Percentiles rank a stretch among this genome's conserved stretches.
These are phyloP conservation scores for Perca fluviatilis DNA, from an alignment of 2,113 vertebrate genomes.

Conservation along the genomic window DNA sequence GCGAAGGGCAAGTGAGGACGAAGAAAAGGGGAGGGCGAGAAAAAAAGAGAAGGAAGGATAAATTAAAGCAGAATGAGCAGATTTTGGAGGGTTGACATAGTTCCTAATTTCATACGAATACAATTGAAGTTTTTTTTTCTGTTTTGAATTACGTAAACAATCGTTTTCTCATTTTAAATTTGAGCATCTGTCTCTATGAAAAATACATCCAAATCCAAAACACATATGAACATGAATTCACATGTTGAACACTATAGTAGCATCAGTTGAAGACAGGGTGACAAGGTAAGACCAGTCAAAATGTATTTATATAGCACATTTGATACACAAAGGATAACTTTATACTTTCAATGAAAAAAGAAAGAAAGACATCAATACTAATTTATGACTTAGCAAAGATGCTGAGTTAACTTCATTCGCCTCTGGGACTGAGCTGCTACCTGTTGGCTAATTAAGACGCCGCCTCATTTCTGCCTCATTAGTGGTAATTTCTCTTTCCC, in stretches of 20 bases:
- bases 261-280: neutral
- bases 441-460: conserved; percentile 77
- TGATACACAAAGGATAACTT: no score
- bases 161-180: neutral
- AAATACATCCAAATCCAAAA: neutral
- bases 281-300: neutral
- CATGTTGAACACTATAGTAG: neutral
- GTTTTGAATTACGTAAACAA: no score
- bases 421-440: conserved; percentile 65
- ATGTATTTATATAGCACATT: neutral
- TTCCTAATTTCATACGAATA: neutral
- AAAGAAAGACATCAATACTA: rapidly evolving
- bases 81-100: neutral
- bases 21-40: neutral
- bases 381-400: neutral
- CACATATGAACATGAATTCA: neutral
- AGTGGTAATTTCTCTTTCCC: conserved; percentile 64
- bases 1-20: conserved; percentile 39
- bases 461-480: conserved; percentile 75
- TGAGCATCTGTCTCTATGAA: neutral
- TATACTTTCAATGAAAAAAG: neutral
- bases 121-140: neutral
- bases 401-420: conserved; percentile 5
- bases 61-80: neutral
- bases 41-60: neutral